Conservation (phyloP, 2,888 invertebrate species). For the Caenorhabditis macrosperma region DNA sequence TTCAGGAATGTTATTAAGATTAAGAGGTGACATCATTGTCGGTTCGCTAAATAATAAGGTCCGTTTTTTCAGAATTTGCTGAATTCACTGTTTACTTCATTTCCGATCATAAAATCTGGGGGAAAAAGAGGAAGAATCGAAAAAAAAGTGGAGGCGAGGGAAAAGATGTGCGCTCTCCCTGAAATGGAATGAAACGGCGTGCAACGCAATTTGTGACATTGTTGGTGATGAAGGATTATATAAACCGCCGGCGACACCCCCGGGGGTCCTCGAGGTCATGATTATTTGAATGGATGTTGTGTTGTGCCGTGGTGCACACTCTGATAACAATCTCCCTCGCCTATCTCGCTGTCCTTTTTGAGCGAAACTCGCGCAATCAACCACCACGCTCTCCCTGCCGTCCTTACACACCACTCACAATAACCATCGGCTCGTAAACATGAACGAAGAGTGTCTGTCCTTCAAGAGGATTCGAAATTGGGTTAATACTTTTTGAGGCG, state of each 20-base stretch:
- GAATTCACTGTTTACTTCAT: too few relatives aligned
- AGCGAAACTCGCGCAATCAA: slow-evolving; percentile 32
- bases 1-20: too few relatives aligned
- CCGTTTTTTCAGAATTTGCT: too few relatives aligned
- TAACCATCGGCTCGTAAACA: slow-evolving; percentile 33
- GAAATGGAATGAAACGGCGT: background rate
- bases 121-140: too few relatives aligned
- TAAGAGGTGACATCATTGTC: too few relatives aligned
- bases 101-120: too few relatives aligned
- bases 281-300: background rate
- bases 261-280: background rate
- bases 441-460: slow-evolving; percentile 18
- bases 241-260: slow-evolving; percentile 1
- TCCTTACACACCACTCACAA: too few relatives aligned
- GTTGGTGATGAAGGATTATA: background rate
- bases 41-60: too few relatives aligned
- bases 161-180: background rate
- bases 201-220: slow-evolving; percentile 19
- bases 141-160: background rate
- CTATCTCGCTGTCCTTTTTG: background rate
- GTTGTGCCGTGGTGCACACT: slow-evolving; percentile 3
- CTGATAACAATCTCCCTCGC: slow-evolving; percentile 31
- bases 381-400: too few relatives aligned
- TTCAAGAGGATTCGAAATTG: slow-evolving; percentile 31
- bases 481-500: slow-evolving; percentile 45